Evolutionary conservation across 2,888 invertebrate species (phyloP), one percentile per base, ranked within the genome.

Genomic region (Panopea generosa): DNA sequence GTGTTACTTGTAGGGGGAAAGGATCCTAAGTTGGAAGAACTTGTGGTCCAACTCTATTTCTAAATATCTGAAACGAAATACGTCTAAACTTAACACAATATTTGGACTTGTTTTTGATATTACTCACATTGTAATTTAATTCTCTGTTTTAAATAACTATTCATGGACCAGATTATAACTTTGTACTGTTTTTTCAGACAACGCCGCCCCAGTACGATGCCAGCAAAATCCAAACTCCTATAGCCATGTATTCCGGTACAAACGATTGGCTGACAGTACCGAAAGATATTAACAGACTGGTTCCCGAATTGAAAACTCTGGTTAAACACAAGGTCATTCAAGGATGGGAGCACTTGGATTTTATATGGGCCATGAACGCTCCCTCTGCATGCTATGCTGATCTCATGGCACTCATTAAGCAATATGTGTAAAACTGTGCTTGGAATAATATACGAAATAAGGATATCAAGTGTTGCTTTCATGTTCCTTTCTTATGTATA

Each of bases 361-460:
- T 93, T 74, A 86, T 93, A 22, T 93, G 93, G 91, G 93, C 89
- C 9, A 83, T 87, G 66, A 91, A 93, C 76, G 92, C 92, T 14
- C 84, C 89, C 18, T 56, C 76, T 27, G 65, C 87, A 2, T 88
- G 92, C 24, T 93, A 93, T 78, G 69, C 87, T 11, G 82, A 87
- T 26, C 84, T 93, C 27, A 70, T 80, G n/a, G 56, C 56, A 4
- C 22, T 77, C n/a, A 52, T 81, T 7, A 61, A 72, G 9, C 22
- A 29, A 45, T 47, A 57, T 50, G 24, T 14, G 4, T 24, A 52
- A 18, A 11, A 40, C 14, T 40, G 9, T 11, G 40, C 7, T 7
- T 40, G 40, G 14, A 40, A 40, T 40, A 40, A 7, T 40, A 40
- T n/a, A n/a, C n/a, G n/a, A n/a, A n/a, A n/a, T n/a, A n/a, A n/a